Evolutionary conservation across 1,140 invertebrate genomes (phyloP).

Genomic region (Chelonus insularis): DNA sequence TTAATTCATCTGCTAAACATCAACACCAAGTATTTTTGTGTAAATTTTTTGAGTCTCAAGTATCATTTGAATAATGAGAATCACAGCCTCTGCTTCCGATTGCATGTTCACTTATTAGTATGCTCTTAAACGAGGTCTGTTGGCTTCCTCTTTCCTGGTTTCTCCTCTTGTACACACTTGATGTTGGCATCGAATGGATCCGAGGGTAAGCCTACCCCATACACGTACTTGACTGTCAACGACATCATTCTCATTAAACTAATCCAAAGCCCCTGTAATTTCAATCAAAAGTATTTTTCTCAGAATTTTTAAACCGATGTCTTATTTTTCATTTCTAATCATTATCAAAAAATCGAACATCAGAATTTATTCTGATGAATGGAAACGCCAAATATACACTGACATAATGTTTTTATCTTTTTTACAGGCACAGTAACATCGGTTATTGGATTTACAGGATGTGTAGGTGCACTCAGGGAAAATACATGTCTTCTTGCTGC

Average conservation of each 20-base stretch:
- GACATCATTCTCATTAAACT: conserved; percentile 10
- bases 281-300: not conserved
- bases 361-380: too few species aligned
- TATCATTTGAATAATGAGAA: too few species aligned
- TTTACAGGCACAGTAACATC: conserved; percentile 82
- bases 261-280: not conserved
- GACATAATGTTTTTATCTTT: too few species aligned
- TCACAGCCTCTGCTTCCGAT: too few species aligned
- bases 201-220: not conserved
- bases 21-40: too few species aligned
- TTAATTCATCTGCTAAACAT: too few species aligned
- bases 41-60: too few species aligned
- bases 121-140: not conserved
- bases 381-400: too few species aligned
- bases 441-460: conserved; percentile 94
- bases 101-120: not conserved
- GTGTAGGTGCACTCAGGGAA: conserved; percentile 91
- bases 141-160: too few species aligned
- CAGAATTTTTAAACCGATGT: not conserved
- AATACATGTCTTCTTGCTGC: conserved; percentile 86
- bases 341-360: not conserved
- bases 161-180: not conserved
- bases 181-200: conserved; percentile 1
- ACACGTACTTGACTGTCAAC: conserved; percentile 13
- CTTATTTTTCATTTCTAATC: not conserved